A percentile compares a stretch with the other conserved stretches of the same genome.
Evolutionary conservation across 1,140 invertebrate genomes (phyloP).

Genomic region (Schlechtendalia chinensis): DNA sequence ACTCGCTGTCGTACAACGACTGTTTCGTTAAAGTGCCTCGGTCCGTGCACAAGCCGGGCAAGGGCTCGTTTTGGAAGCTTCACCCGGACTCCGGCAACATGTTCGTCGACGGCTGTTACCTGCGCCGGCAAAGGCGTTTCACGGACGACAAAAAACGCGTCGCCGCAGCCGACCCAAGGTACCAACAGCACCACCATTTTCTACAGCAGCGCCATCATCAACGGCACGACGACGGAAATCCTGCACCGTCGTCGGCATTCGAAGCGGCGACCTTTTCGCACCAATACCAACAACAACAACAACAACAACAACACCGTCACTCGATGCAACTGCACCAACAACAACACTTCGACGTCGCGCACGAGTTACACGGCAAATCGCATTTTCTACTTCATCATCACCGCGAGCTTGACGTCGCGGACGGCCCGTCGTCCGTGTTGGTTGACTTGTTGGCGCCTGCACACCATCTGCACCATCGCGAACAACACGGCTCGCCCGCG

Average conservation of each 20-base stretch:
- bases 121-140: conserved; percentile 96
- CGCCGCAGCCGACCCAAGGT: conserved; percentile 61
- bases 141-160: conserved; percentile 86
- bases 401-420: conserved; percentile 70
- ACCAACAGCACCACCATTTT: too few relatives aligned
- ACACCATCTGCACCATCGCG: conserved; percentile 44
- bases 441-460: conserved; percentile 56
- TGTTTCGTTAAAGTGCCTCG: conserved; percentile 98
- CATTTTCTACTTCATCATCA: conserved; percentile 54
- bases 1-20: conserved; percentile 94
- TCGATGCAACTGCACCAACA: too few relatives aligned
- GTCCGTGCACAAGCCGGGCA: conserved; percentile 95
- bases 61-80: conserved; percentile 96
- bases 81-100: conserved; percentile 99
- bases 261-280: too few relatives aligned
- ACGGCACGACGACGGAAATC: too few relatives aligned
- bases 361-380: too few relatives aligned
- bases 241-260: conserved; percentile 55
- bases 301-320: too few relatives aligned
- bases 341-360: too few relatives aligned
- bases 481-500: too few relatives aligned
- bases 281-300: too few relatives aligned
- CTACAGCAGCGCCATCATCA: too few relatives aligned
- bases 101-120: conserved; percentile 99
- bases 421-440: conserved; percentile 56